Base-by-base conservation (phyloP, 2,797 vertebrate genomes). In the Cetoscarus ocellatus region DNA sequence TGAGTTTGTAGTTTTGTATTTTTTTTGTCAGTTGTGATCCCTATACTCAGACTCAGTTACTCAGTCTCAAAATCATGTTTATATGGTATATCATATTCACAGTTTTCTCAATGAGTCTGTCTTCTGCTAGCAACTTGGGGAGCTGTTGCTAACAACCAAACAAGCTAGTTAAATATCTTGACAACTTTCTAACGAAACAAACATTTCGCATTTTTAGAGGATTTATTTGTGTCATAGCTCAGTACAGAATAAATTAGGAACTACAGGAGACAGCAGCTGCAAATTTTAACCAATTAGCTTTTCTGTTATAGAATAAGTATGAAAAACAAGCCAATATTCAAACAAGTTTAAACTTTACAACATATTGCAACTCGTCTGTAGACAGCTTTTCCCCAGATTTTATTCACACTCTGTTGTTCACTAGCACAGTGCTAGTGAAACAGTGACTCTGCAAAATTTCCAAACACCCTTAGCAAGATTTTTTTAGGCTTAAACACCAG, bases 381-480 rank as follows among this genome's bases (percentile, higher is more conserved):
- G 27, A 27, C 27, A 27, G 27, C 27, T 2, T 27, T 27, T 27
- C 27, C 27, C 27, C 27, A 4, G 4, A 8, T 40, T 10, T 8
- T 40, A 6, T 8, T 65, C 10, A 11, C 43, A 17, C 18, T 34
- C 27, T 9, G 4, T 27, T 27, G 27, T 27, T 27, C 27, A 2
- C 4, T 39, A 42, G 44, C 0, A 14, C 50, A 40, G 17, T 17
- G 12, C 14, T 40, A 14, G 13, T 44, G 43, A 2, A 43, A n/a
- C 14, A 15, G 27, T 10, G 15, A 38, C 7, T 36, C 10, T 19
- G 44, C 49, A 35, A 59, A n/a, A 18, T 48, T 15, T 14, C 38
- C 50, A n/a, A 67, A 62, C 45, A n/a, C 27, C 27, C 11, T 18
- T 42, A 60, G 66, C 53, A 54, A 53, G 36, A 34, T 39, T 45